Evolutionary conservation across 2,113 vertebrate genomes (phyloP).

Genomic region (Saguinus midas): DNA sequence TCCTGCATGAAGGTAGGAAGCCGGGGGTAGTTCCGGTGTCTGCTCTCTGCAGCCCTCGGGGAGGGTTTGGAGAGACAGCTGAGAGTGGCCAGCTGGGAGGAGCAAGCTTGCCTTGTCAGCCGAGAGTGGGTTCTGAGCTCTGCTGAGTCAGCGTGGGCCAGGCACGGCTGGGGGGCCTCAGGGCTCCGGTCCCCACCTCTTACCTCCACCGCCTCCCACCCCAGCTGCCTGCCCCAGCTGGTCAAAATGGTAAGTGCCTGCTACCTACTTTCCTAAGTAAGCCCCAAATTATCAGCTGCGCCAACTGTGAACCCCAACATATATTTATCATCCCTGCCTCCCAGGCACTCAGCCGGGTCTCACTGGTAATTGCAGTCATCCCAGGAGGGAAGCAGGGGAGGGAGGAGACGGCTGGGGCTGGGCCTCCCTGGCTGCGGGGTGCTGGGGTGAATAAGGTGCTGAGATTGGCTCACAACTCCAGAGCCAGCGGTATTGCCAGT

Average conservation of each 20-base stretch:
- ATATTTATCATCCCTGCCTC: constrained; percentile 18
- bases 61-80: not conserved
- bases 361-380: not conserved
- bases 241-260: not conserved
- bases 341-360: not conserved
- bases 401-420: not conserved
- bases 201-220: not conserved
- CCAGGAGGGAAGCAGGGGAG: not conserved
- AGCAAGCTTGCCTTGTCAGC: not conserved
- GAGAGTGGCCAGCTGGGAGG: not conserved
- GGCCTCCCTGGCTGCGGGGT: not conserved
- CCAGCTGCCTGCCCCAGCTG: not conserved
- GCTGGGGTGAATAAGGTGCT: not conserved
- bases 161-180: rapidly evolving
- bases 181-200: not conserved
- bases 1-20: not conserved
- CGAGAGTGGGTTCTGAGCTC: not conserved
- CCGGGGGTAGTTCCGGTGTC: not conserved
- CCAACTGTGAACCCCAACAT: not conserved
- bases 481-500: rapidly evolving
- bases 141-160: constrained; percentile 13
- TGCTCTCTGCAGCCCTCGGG: rapidly evolving
- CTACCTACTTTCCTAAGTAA: not conserved
- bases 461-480: not conserved
- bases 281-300: constrained; percentile 22